phyloP scores from a whole-genome alignment of 1,140 invertebrate genomes.

The Euwallacea fornicatus region DNA sequence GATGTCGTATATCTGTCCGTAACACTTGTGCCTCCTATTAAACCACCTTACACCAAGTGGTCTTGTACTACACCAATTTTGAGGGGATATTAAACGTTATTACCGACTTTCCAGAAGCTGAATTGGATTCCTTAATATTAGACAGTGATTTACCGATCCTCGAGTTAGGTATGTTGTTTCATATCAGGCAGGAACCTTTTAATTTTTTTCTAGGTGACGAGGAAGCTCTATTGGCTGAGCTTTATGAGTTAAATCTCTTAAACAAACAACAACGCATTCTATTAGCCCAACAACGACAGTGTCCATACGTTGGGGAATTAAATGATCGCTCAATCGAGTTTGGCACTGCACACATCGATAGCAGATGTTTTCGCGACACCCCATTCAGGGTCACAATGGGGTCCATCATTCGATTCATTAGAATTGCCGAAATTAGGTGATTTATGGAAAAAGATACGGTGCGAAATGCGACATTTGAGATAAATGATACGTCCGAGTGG shows the following conservation, averaged over 20 bases:
- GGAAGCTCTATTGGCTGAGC: too few relatives aligned
- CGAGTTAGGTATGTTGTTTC: neutral
- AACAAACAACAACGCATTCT: conserved; percentile 12
- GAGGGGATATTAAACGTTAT: conserved; percentile 6
- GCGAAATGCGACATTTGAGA: conserved; percentile 10
- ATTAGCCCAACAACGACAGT: conserved; percentile 11
- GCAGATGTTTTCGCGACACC: conserved; percentile 38
- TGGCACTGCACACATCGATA: conserved; percentile 30
- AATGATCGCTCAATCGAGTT: conserved; percentile 37
- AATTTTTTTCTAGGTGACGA: too few relatives aligned
- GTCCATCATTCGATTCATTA: conserved; percentile 39
- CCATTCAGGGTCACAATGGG: conserved; percentile 32
- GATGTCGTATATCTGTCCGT: conserved; percentile 29
- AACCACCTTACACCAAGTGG: conserved; percentile 35
- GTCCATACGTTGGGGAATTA: conserved; percentile 34
- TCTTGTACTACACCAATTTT: conserved; percentile 21
- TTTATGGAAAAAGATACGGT: conserved; percentile 37
- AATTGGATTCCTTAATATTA: conserved; percentile 17
- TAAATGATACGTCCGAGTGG: conserved; percentile 17
- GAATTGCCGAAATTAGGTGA: conserved; percentile 36
- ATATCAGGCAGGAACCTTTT: too few relatives aligned
- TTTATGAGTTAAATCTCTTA: conserved; percentile 2
- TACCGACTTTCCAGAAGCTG: neutral
- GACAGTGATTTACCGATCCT: conserved; percentile 8
- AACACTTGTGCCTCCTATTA: conserved; percentile 24